Evolutionary conservation across 1,140 invertebrate species (phyloP).

Genomic region (Lasioglossum albipes): DNA sequence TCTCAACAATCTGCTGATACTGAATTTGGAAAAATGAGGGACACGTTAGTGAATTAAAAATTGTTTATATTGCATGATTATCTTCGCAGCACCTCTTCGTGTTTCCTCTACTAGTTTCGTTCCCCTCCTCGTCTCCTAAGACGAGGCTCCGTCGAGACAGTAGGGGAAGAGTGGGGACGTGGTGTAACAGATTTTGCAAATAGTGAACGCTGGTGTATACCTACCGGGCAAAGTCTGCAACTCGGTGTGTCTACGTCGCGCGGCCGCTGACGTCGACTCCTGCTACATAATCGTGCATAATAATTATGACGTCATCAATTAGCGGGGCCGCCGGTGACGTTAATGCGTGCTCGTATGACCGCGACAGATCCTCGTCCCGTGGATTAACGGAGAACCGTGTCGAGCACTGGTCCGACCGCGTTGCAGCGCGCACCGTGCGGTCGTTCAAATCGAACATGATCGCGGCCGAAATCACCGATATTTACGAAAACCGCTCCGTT

Average conservation of each 20-base stretch:
- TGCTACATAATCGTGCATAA: constrained; percentile 68
- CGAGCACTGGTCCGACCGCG: not conserved
- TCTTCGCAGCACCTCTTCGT: no score
- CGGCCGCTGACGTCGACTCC: constrained; percentile 22
- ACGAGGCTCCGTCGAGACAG: no score
- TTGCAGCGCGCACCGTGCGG: not conserved
- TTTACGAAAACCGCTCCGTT: constrained; percentile 48
- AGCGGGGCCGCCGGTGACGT: constrained; percentile 61
- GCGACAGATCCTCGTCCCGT: constrained; percentile 58
- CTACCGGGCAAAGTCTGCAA: constrained; percentile 45
- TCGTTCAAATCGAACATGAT: constrained; percentile 34
- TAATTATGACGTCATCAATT: constrained; percentile 71
- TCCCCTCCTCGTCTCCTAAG: no score
- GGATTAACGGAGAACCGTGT: constrained; percentile 33
- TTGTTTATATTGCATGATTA: no score
- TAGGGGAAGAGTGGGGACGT: no score
- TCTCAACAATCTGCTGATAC: no score
- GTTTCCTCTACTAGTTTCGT: no score
- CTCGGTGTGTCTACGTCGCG: constrained; percentile 56
- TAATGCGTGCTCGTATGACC: constrained; percentile 61
- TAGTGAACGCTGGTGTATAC: no score
- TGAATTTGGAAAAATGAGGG: no score
- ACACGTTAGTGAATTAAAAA: no score
- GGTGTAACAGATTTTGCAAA: no score
- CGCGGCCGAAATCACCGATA: constrained; percentile 39